Conservation (phyloP, 2,888 invertebrate species). For the Phalera bucephala region DNA sequence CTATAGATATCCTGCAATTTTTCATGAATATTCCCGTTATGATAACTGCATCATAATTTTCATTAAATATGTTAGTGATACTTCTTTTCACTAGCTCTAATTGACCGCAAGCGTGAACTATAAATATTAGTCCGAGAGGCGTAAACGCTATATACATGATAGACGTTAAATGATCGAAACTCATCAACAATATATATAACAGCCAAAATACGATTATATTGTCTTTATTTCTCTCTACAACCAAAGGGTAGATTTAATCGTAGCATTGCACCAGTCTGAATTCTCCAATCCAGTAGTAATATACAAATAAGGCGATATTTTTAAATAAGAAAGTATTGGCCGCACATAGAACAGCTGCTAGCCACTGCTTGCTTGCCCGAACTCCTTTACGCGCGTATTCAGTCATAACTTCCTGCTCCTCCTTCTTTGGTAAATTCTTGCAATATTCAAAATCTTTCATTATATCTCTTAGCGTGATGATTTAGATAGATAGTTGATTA, state of each 20-base stretch:
- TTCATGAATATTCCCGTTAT: constrained; percentile 24
- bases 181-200: constrained; percentile 10
- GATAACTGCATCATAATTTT: constrained; percentile 19
- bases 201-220: constrained; percentile 20
- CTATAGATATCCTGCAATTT: constrained; percentile 38
- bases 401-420: constrained; percentile 33
- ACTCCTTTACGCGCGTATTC: too few species aligned
- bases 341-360: constrained; percentile 1
- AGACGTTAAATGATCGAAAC: constrained; percentile 23
- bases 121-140: constrained; percentile 51
- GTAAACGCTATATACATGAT: constrained; percentile 41
- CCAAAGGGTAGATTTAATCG: constrained; percentile 34
- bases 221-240: constrained; percentile 35
- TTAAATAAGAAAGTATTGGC: constrained; percentile 23
- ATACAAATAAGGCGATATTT: constrained; percentile 23
- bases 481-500: too few species aligned
- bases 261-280: constrained; percentile 33
- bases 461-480: constrained; percentile 37
- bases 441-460: constrained; percentile 38
- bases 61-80: constrained; percentile 35
- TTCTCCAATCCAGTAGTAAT: constrained; percentile 26
- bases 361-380: constrained; percentile 42
- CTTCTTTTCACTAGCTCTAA: constrained; percentile 38
- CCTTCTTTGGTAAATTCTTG: constrained; percentile 10
- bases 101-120: too few species aligned